Evolutionary conservation across 1,140 invertebrate species (phyloP), one percentile per base, ranked within the genome.

Genomic region (Drosophila kepulauana): DNA sequence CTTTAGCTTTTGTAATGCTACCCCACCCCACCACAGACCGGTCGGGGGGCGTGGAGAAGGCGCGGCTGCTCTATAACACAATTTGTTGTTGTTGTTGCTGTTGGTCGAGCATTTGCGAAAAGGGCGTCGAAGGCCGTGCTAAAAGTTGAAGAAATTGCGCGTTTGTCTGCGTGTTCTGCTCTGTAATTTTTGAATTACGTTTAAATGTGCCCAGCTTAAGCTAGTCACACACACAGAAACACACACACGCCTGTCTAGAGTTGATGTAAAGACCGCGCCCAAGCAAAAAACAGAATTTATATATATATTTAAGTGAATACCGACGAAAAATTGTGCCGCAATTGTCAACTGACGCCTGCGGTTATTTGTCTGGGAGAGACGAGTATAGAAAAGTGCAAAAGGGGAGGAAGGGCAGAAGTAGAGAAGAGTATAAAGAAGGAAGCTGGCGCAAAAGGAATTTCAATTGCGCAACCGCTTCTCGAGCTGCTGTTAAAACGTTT

Each of bases 151-250:
- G 71, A 76, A 82, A 84, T 84, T 81, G 79, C 79, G 58, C 64
- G 58, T 68, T 70, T 66, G 75, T 66, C 43, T 72, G 56, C 61
- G n/a, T 58, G 57, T 45, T 45, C 5, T 80, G 78, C 85, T 63
- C 86, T 88, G 85, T 88, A 88, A 88, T 88, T 88, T 88, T 84
- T 84, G 85, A 88, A 88, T 88, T 88, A 88, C 85, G 78, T 62
- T 46, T 75, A 75, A 89, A 84, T 81, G 74, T 78, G 77, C n/a
- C 69, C 74, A 69, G 72, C 79, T 71, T 68, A 73, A 73, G 64
- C 62, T 59, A 52, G 75, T 49, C 64, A 41, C 25, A 54, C 35
- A 56, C 38, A 46, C 3, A 65, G 15, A 61, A 7, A 62, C 45
- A 43, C 38, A 61, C 54, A 16, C 28, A 48, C 28, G n/a, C 15